Conservation (phyloP, 2,797 vertebrate genomes). For the Amphiprion clarkii region DNA sequence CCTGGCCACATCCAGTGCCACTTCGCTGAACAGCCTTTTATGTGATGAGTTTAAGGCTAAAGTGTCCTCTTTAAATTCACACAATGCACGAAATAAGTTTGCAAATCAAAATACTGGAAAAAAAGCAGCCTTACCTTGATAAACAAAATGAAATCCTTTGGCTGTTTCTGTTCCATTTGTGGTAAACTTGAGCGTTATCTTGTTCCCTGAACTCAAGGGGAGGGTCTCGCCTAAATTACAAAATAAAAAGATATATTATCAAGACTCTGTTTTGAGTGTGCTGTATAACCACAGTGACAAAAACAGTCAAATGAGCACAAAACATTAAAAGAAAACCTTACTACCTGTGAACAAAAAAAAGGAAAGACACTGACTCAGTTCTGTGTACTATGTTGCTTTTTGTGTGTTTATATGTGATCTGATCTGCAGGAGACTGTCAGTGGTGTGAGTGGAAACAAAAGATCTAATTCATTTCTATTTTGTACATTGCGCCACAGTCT, state of each 20-base stretch:
- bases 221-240: slow-evolving; percentile 91
- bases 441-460: slow-evolving; percentile 1
- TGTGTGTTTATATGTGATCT: neutral
- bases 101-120: slow-evolving; percentile 5
- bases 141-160: slow-evolving; percentile 99
- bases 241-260: slow-evolving; percentile 16
- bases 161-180: slow-evolving; percentile 93
- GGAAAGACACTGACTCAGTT: neutral
- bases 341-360: neutral
- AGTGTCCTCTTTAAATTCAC: slow-evolving; percentile 11
- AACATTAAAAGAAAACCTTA: neutral
- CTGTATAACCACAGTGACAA: neutral
- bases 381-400: neutral
- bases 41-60: slow-evolving; percentile 32
- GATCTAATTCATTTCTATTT: slow-evolving; percentile 13
- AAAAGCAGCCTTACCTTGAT: slow-evolving; percentile 91
- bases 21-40: slow-evolving; percentile 38
- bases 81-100: slow-evolving; percentile 19
- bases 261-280: neutral
- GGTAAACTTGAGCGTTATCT: slow-evolving; percentile 94
- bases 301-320: slow-evolving; percentile 1
- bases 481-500: slow-evolving; percentile 21
- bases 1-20: slow-evolving; percentile 36
- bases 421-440: neutral
- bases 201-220: slow-evolving; percentile 97